A percentile compares a stretch with the other conserved stretches of the same genome.
These are phyloP conservation scores for Drosophila punjabiensis DNA, from an alignment of 1,140 invertebrate genomes.

Conservation along the genomic window DNA sequence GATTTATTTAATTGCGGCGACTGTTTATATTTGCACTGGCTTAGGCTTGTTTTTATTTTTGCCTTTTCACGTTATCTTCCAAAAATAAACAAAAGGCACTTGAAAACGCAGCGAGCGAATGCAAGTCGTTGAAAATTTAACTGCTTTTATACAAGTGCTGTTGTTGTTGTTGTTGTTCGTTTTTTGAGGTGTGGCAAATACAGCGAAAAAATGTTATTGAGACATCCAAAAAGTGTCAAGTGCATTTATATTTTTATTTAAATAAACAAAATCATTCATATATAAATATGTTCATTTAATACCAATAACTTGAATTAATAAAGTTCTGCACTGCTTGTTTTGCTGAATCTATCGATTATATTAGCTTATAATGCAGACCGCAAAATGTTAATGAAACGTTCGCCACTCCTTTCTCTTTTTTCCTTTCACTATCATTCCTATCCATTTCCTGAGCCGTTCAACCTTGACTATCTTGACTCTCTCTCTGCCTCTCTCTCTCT, in stretches of 20 bases:
- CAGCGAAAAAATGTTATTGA: not conserved
- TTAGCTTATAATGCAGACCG: slow-evolving; percentile 31
- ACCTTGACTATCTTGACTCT: slow-evolving; percentile 35
- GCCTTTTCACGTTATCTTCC: slow-evolving; percentile 16
- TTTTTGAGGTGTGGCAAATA: slow-evolving; percentile 23
- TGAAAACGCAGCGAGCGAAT: slow-evolving; percentile 6
- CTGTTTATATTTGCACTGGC: slow-evolving; percentile 32
- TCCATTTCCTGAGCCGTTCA: slow-evolving; percentile 36
- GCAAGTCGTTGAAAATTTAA: slow-evolving; percentile 25
- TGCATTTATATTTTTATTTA: not conserved
- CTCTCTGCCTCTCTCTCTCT: not conserved
- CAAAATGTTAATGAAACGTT: slow-evolving; percentile 45
- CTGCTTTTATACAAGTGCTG: not conserved
- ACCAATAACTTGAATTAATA: slow-evolving; percentile 2
- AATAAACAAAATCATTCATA: not conserved
- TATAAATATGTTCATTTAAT: not conserved
- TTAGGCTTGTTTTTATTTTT: slow-evolving; percentile 21
- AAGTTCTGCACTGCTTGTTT: slow-evolving; percentile 9
- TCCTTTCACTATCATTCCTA: slow-evolving; percentile 41
- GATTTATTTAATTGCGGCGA: slow-evolving; percentile 27
- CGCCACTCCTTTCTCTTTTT: slow-evolving; percentile 41
- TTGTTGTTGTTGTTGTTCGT: slow-evolving; percentile 6
- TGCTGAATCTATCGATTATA: slow-evolving; percentile 34
- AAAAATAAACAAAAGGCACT: slow-evolving; percentile 25
- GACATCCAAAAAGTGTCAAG: not conserved